Evolutionary conservation across 2,797 vertebrate species (phyloP).

Genomic region (Xiphophorus birchmanni): DNA sequence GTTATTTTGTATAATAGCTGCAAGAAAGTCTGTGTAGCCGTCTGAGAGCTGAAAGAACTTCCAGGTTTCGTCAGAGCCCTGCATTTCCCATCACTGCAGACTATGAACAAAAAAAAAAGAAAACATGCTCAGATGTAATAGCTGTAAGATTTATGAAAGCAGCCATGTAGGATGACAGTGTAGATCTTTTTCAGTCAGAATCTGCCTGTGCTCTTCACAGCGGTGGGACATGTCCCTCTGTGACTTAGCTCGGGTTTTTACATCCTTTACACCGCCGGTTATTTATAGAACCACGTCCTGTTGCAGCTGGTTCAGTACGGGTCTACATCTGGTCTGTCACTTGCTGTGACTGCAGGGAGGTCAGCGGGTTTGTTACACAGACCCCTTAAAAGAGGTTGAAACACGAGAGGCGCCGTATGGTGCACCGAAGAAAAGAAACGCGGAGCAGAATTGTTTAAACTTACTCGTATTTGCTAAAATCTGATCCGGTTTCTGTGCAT

Average conservation of each 20-base stretch:
- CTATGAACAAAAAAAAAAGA: too few relatives aligned
- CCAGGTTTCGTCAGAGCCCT: neutral
- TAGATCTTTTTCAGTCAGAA: neutral
- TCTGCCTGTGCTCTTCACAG: constrained; percentile 20
- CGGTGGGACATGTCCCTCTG: constrained; percentile 21
- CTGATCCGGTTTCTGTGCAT: neutral
- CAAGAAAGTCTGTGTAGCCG: too few relatives aligned
- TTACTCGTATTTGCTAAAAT: neutral
- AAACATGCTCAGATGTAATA: neutral
- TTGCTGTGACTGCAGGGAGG: constrained; percentile 48
- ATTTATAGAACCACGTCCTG: constrained; percentile 44
- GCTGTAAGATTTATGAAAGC: constrained; percentile 1
- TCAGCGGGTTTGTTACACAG: constrained; percentile 59
- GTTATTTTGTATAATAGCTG: too few relatives aligned
- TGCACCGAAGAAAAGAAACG: neutral
- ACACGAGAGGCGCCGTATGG: constrained; percentile 38
- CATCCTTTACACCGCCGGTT: constrained; percentile 38
- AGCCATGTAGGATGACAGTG: neutral
- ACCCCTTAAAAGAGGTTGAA: constrained; percentile 52
- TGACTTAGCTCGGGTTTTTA: constrained; percentile 31
- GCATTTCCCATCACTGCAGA: neutral
- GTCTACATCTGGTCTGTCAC: constrained; percentile 63
- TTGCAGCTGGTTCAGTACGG: constrained; percentile 26
- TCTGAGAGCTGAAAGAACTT: neutral
- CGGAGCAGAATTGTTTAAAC: neutral